These are phyloP conservation scores for Mamestra configurata DNA, from an alignment of 1,140 invertebrate species.

Conservation along the genomic window DNA sequence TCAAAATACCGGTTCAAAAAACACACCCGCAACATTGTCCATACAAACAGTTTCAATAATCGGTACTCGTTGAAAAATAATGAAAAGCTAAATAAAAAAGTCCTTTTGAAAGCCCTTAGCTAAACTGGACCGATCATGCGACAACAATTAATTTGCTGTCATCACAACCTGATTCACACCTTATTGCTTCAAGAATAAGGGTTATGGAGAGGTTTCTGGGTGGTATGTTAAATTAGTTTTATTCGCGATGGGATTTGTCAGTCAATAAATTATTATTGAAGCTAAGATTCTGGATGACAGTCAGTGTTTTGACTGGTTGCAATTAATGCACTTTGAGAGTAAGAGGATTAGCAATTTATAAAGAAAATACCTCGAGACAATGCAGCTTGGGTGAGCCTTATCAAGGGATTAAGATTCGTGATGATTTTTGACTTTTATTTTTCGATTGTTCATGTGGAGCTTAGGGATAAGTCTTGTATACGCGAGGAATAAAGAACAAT, in stretches of 20 bases:
- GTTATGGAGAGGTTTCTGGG: slow-evolving; percentile 10
- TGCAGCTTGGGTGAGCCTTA: background rate
- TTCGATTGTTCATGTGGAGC: background rate
- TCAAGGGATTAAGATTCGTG: background rate
- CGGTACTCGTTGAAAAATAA: slow-evolving; percentile 10
- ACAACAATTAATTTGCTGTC: slow-evolving; percentile 1
- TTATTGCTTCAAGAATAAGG: slow-evolving; percentile 44
- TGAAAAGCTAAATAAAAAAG: slow-evolving; percentile 31
- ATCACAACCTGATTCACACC: slow-evolving; percentile 24
- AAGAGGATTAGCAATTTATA: slow-evolving; percentile 67
- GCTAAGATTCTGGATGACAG: slow-evolving; percentile 60
- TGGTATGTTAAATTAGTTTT: slow-evolving; percentile 29
- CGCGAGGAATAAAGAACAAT: too few relatives aligned
- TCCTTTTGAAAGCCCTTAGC: slow-evolving; percentile 62
- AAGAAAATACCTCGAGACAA: background rate
- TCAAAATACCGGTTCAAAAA: background rate
- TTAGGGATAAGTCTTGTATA: background rate
- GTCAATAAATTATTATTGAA: slow-evolving; percentile 67
- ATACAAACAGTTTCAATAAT: background rate
- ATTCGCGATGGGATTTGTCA: slow-evolving; percentile 72
- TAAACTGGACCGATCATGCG: slow-evolving; percentile 55
- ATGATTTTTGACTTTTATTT: background rate
- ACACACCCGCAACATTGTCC: slow-evolving; percentile 22
- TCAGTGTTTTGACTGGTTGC: slow-evolving; percentile 75
- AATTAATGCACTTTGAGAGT: slow-evolving; percentile 69